Percentiles rank a stretch among this genome's conserved stretches.
Evolutionary conservation across 64 coral and sea anemone genomes (phyloP).

Genomic region (Acropora yongei): DNA sequence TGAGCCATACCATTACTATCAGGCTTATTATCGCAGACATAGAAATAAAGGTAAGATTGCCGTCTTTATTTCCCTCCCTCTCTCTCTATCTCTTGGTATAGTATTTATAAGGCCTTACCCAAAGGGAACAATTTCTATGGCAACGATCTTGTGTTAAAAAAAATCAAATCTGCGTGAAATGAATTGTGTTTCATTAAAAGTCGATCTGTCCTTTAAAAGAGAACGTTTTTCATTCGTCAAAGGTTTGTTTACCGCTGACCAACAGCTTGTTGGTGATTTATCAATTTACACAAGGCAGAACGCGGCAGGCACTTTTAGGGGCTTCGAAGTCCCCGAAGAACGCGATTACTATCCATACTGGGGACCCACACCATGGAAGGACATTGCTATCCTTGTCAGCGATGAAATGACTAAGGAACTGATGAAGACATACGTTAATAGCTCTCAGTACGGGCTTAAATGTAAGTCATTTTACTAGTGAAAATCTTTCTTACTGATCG

Average conservation of each 20-base stretch:
- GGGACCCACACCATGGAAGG: too few species aligned
- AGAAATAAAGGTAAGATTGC: conserved; percentile 22
- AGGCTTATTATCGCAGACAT: not conserved
- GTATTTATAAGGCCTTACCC: conserved; percentile 10
- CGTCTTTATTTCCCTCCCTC: not conserved
- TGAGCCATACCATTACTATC: conserved; percentile 28
- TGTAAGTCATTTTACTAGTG: not conserved
- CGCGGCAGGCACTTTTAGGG: conserved; percentile 22
- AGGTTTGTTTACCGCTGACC: conserved; percentile 31
- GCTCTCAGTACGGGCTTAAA: not conserved
- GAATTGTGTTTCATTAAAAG: not conserved
- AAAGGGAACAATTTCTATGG: not conserved
- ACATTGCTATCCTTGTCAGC: not conserved
- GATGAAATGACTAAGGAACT: not conserved
- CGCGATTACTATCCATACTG: too few species aligned
- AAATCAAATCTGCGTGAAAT: conserved; percentile 21
- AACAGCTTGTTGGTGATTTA: conserved; percentile 38
- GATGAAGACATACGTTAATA: conserved; percentile 13
- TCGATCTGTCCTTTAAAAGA: not conserved
- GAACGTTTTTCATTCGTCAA: not conserved
- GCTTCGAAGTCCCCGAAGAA: conserved; percentile 61
- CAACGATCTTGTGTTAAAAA: conserved; percentile 9
- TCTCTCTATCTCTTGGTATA: not conserved
- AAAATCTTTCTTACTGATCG: not conserved
- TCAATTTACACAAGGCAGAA: conserved; percentile 75